Conservation (phyloP, 2,797 vertebrate species). For the Propithecus deckenii region DNA sequence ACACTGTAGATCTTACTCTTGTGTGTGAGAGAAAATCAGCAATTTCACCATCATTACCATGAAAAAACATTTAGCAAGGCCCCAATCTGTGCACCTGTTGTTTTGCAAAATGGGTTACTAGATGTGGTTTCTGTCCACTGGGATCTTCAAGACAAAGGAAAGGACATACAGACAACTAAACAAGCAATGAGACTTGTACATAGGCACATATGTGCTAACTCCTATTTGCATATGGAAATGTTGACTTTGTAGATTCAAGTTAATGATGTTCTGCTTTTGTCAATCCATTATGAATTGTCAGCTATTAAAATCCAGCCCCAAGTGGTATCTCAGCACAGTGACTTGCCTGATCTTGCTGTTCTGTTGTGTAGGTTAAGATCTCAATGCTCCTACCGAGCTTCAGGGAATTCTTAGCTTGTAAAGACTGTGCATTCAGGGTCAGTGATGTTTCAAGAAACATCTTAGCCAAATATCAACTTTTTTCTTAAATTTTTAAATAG, state of each 20-base stretch:
- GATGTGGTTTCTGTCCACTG: slow-evolving; percentile 50
- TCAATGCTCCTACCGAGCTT: background rate
- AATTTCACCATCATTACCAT: slow-evolving; percentile 13
- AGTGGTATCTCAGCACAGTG: slow-evolving; percentile 67
- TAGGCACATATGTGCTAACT: slow-evolving; percentile 67
- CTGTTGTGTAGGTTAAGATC: slow-evolving; percentile 53
- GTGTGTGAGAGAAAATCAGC: slow-evolving; percentile 41
- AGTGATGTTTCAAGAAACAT: slow-evolving; percentile 44
- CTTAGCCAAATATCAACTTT: background rate
- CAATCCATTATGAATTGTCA: slow-evolving; percentile 76
- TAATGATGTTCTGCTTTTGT: slow-evolving; percentile 79
- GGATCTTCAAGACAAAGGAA: slow-evolving; percentile 66
- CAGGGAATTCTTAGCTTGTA: slow-evolving; percentile 40
- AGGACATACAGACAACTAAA: slow-evolving; percentile 77
- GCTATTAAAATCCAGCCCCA: slow-evolving; percentile 76
- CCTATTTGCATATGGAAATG: slow-evolving; percentile 79
- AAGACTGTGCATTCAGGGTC: slow-evolving; percentile 44
- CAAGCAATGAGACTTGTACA: slow-evolving; percentile 78
- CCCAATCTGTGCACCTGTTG: slow-evolving; percentile 66
- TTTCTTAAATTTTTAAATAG: background rate
- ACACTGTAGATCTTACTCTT: background rate
- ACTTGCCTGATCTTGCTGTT: slow-evolving; percentile 70
- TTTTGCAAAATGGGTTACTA: slow-evolving; percentile 43
- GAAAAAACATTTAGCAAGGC: slow-evolving; percentile 55
- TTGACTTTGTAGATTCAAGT: slow-evolving; percentile 75